Conservation (phyloP, 2,797 vertebrate genomes). For the Micropoecilia bifurca region DNA sequence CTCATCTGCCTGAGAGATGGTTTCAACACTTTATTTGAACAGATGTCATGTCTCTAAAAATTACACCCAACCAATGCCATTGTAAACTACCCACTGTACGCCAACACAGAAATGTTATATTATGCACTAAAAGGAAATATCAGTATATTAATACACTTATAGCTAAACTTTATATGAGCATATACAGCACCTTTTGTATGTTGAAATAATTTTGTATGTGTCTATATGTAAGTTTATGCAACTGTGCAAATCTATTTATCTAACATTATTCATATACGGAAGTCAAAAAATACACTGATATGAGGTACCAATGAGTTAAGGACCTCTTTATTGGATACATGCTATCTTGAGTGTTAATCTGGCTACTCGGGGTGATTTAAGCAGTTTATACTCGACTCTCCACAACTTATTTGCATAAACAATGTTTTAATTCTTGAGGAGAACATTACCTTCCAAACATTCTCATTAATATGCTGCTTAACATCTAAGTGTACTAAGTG, state of each 20-base stretch:
- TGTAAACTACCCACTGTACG: slow-evolving; percentile 7
- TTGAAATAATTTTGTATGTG: neutral
- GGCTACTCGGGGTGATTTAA: neutral
- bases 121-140: neutral
- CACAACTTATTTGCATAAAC: slow-evolving; percentile 2
- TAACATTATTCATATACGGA: neutral
- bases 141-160: neutral
- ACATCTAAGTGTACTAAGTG: slow-evolving; percentile 42
- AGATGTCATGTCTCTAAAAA: slow-evolving; percentile 26
- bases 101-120: neutral
- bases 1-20: slow-evolving; percentile 37
- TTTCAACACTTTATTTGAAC: slow-evolving; percentile 42
- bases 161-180: neutral
- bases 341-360: neutral
- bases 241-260: neutral
- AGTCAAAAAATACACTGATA: neutral
- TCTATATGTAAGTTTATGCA: neutral
- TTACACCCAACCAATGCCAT: neutral
- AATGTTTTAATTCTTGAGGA: slow-evolving; percentile 9
- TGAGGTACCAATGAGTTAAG: neutral
- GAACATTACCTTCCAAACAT: slow-evolving; percentile 28
- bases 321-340: neutral
- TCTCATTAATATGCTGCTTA: slow-evolving; percentile 32
- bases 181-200: neutral
- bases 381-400: slow-evolving; percentile 8